A percentile compares a stretch with the other conserved stretches of the same genome.
phyloP scores from a whole-genome alignment of 2,113 vertebrate genomes.

The Stomatorhinus ivindoensis region DNA sequence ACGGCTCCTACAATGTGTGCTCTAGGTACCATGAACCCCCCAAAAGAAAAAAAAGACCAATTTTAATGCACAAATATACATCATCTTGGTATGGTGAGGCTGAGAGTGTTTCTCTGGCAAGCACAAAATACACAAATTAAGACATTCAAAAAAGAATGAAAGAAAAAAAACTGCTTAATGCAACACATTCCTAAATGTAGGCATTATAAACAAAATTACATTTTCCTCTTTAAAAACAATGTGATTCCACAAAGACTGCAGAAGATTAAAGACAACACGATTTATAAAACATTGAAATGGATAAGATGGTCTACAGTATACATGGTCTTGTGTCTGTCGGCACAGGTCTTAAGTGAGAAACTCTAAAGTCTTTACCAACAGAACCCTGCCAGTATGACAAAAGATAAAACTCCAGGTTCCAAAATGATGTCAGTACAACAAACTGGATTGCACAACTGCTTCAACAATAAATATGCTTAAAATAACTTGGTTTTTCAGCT shows the following conservation, averaged over 20 bases:
- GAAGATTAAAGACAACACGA: slow-evolving; percentile 35
- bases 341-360: slow-evolving; percentile 36
- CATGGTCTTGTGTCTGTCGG: slow-evolving; percentile 25
- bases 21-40: not conserved
- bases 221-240: slow-evolving; percentile 4
- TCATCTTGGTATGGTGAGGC: not conserved
- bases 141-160: not conserved
- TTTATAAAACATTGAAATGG: slow-evolving; percentile 32
- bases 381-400: slow-evolving; percentile 29
- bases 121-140: slow-evolving; percentile 4
- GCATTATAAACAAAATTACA: not conserved
- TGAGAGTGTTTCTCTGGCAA: not conserved
- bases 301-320: slow-evolving; percentile 27
- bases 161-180: not conserved
- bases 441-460: slow-evolving; percentile 22
- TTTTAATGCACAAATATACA: slow-evolving; percentile 3
- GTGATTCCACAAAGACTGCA: slow-evolving; percentile 17
- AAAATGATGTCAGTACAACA: slow-evolving; percentile 29
- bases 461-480: slow-evolving; percentile 24
- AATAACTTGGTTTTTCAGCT: slow-evolving; percentile 16
- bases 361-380: slow-evolving; percentile 30
- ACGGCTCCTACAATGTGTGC: not conserved
- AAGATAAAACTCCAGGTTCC: slow-evolving; percentile 31
- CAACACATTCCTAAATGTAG: not conserved
- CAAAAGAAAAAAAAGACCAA: not conserved